Evolutionary conservation across 1,140 invertebrate species (phyloP), one percentile per base, ranked within the genome.

Genomic region (Battus philenor): DNA sequence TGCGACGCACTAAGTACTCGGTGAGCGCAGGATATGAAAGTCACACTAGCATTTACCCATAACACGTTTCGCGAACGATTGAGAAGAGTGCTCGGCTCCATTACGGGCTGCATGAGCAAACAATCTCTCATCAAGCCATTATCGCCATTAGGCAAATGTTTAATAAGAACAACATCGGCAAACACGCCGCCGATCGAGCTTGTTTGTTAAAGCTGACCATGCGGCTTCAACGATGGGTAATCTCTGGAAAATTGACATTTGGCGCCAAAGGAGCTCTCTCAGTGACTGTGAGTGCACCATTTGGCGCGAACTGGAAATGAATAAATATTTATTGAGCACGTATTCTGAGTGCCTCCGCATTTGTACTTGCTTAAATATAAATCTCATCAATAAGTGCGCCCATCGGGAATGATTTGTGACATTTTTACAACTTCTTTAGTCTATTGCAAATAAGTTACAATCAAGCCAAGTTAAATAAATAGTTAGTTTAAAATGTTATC

Each of bases 161-260:
- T 20, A 26, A 50, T 69, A 75, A 67, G 60, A 48, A 30, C 33
- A 39, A 62, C 45, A 63, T 52, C 62, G 29, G 54, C 33, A 29
- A 36, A 41, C 41, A n/a, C 44, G 12, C 15, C 36, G 17, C 16
- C 8, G n/a, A 30, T 59, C 50, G 59, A 59, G 38, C 54, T 44
- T 67, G 62, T 66, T 75, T 63, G 66, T 72, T 68, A 54, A 64
- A 33, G 50, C 54, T 62, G 31, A 13, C 45, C 24, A 27, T 2
- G 24, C 24, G 5, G 24, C 24, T n/a, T 8, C 54, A 47, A 26
- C 55, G 57, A 61, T 64, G 71, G 62, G 54, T 66, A 74, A 76
- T 76, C 64, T 69, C 50, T 63, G 68, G 65, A 65, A 78, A 78
- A 81, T 78, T 81, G 67, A 78, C 72, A 75, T 72, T 81, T 62